Evolutionary conservation across 2,797 vertebrate genomes (phyloP).

Genomic region (Hyperoplus immaculatus): DNA sequence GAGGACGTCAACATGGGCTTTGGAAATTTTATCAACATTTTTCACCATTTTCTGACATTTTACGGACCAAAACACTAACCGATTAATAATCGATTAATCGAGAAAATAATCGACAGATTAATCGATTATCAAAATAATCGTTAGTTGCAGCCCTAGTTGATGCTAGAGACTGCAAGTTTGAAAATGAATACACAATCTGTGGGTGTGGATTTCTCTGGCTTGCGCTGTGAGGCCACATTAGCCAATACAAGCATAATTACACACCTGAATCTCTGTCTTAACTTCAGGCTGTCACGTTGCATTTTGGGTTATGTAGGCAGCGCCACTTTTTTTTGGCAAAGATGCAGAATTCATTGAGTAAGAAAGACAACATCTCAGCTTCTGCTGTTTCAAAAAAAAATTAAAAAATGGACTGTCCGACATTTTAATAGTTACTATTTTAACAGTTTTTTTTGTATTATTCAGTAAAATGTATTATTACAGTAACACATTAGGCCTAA

Average conservation of each 20-base stretch:
- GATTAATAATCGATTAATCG: too few relatives aligned
- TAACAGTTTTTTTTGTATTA: neutral
- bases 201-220: neutral
- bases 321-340: neutral
- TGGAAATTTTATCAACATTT: too few relatives aligned
- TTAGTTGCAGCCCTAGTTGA: too few relatives aligned
- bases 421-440: neutral
- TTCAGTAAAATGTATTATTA: neutral
- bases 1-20: too few relatives aligned
- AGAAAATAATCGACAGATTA: too few relatives aligned
- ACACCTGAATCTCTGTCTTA: neutral
- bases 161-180: neutral
- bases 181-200: neutral
- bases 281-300: neutral
- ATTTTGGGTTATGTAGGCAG: neutral
- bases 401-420: too few relatives aligned
- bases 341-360: neutral
- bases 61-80: too few relatives aligned
- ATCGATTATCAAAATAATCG: too few relatives aligned
- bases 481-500: neutral
- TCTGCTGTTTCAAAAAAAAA: neutral
- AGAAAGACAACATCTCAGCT: neutral
- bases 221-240: neutral
- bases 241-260: neutral
- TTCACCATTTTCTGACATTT: too few relatives aligned